A percentile compares a stretch with the other conserved stretches of the same genome.
These are phyloP conservation scores for Saturnia pavonia DNA, from an alignment of 2,888 invertebrate species.

Conservation along the genomic window DNA sequence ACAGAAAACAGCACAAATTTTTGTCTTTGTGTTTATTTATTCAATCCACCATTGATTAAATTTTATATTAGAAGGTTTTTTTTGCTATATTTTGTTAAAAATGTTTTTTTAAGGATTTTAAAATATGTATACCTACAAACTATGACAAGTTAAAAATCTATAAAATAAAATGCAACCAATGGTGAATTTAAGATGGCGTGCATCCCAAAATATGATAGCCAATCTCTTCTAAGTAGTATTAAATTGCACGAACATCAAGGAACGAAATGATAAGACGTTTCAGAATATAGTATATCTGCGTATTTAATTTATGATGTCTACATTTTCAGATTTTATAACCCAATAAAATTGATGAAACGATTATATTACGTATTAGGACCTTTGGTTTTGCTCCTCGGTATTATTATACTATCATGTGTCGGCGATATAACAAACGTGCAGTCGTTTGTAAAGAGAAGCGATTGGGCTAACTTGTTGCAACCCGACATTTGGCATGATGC, in stretches of 20 bases:
- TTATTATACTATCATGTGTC: conserved; percentile 42
- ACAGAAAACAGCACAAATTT: too few relatives aligned
- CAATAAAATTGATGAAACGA: conserved; percentile 65
- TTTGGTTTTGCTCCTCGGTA: conserved; percentile 40
- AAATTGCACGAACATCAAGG: not conserved
- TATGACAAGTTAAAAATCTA: too few relatives aligned
- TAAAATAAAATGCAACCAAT: too few relatives aligned
- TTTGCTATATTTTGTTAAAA: too few relatives aligned
- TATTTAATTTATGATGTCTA: not conserved
- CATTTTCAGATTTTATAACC: conserved; percentile 63
- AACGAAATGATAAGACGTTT: not conserved
- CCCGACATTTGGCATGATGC: conserved; percentile 63
- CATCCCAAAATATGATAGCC: too few relatives aligned
- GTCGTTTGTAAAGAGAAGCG: conserved; percentile 33
- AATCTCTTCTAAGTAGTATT: too few relatives aligned
- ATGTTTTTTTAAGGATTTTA: too few relatives aligned
- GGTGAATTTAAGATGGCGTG: too few relatives aligned
- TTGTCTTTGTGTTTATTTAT: too few relatives aligned
- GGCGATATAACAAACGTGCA: conserved; percentile 41
- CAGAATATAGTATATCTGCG: not conserved
- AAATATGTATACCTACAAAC: too few relatives aligned
- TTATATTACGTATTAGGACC: conserved; percentile 57
- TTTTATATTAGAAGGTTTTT: too few relatives aligned
- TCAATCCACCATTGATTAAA: too few relatives aligned
- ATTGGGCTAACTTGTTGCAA: conserved; percentile 52